Evolutionary conservation across 2,888 invertebrate species (phyloP).

Genomic region (Bedellia somnulentella): DNA sequence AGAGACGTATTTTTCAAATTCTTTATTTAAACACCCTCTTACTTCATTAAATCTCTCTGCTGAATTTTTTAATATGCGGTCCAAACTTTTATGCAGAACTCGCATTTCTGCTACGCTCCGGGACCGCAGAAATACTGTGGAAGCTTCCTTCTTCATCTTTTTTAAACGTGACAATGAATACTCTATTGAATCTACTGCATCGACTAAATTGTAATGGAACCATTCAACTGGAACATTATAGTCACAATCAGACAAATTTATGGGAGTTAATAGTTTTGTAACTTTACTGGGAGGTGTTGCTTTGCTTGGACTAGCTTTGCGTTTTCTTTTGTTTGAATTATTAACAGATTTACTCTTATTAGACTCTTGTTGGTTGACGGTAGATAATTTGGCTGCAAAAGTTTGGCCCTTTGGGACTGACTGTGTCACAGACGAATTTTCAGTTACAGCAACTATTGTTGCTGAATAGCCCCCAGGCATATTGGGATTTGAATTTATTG

Average conservation of each 20-base stretch:
- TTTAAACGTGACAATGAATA: constrained; percentile 55
- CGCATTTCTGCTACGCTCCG: constrained; percentile 51
- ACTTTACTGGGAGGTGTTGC: constrained; percentile 8
- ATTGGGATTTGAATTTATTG: constrained; percentile 45
- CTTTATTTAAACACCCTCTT: constrained; percentile 53
- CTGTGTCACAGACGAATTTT: constrained; percentile 18
- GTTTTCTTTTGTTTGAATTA: background rate
- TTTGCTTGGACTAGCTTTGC: constrained; percentile 1
- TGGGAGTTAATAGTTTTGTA: too few relatives aligned
- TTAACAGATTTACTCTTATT: background rate
- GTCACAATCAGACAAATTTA: constrained; percentile 18
- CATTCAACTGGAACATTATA: constrained; percentile 53
- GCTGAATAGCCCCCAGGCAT: constrained; percentile 58
- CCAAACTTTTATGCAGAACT: constrained; percentile 53
- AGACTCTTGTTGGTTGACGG: constrained; percentile 13
- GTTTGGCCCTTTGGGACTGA: constrained; percentile 21
- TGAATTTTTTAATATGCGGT: constrained; percentile 56
- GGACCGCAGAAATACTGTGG: constrained; percentile 41
- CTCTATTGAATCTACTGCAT: constrained; percentile 58
- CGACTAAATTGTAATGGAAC: constrained; percentile 61
- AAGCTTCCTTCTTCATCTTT: constrained; percentile 49
- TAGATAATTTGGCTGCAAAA: constrained; percentile 38
- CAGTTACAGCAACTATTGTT: constrained; percentile 48
- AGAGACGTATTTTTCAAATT: constrained; percentile 49
- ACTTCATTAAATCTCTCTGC: constrained; percentile 56